Evolutionary conservation across 1,140 invertebrate species (phyloP).

Genomic region (Trachymyrmex septentrionalis): DNA sequence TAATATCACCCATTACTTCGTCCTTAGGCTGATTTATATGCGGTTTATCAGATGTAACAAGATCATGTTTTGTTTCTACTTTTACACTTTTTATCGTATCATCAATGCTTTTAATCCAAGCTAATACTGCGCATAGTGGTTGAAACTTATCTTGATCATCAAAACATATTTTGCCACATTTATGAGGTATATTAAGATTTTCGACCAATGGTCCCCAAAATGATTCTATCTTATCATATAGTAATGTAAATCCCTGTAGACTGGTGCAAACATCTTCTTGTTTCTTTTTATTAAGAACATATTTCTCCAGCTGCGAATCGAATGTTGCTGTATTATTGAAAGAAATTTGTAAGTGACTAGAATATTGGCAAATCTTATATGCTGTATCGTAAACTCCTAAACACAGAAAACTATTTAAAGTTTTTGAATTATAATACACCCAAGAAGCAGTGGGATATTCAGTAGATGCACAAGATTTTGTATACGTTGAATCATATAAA

Average conservation of each 20-base stretch:
- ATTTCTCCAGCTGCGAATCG: background rate
- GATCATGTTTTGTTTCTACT: background rate
- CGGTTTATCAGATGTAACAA: background rate
- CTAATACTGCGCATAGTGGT: slow-evolving; percentile 65
- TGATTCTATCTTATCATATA: slow-evolving; percentile 16
- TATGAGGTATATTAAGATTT: background rate
- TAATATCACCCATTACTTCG: background rate
- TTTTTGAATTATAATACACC: background rate
- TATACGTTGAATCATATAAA: slow-evolving; percentile 49
- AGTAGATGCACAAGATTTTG: slow-evolving; percentile 26
- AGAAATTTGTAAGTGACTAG: background rate
- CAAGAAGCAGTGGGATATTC: background rate
- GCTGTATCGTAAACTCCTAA: slow-evolving; percentile 65
- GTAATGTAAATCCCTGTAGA: slow-evolving; percentile 21
- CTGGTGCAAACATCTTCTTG: slow-evolving; percentile 28
- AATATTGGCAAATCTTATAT: slow-evolving; percentile 62
- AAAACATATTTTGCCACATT: slow-evolving; percentile 49
- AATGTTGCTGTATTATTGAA: slow-evolving; percentile 1
- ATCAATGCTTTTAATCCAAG: slow-evolving; percentile 60
- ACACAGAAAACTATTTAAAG: slow-evolving; percentile 53
- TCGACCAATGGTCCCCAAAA: background rate
- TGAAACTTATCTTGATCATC: background rate
- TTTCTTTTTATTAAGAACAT: background rate
- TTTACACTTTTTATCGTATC: background rate
- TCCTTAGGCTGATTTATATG: background rate